Base-by-base conservation (phyloP, 2,113 vertebrate genomes). In the Capreolus pygargus region DNA sequence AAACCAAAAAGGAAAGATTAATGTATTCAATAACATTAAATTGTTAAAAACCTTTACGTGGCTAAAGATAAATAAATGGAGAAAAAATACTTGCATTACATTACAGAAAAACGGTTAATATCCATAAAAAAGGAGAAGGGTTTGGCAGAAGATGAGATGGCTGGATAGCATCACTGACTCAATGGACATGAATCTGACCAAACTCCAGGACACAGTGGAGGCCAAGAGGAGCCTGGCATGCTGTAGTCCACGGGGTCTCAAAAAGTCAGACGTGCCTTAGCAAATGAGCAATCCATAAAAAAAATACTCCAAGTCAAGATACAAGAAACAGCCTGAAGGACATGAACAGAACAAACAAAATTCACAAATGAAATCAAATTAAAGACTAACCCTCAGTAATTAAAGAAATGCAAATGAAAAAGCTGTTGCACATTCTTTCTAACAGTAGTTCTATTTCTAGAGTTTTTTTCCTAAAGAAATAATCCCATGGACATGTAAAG, bases 381-480 rank as follows among this genome's bases (percentile, higher is more conserved):
- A 36, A 76, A 70, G 36, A 83, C 11, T 58, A 55, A 91, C 14
- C 5, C 27, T 95, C 57, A 47, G 45, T 91, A 95, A 74, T 11
- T 61, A 85, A 95, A 91, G 50, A 91, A 97, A 93, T 17, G 7
- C 33, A 94, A 89, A 91, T 55, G 67, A 47, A 74, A 83, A 91
- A 47, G 39, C 30, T 95, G 39, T 78, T 47, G 67, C 23, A 88
- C 13, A 91, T 36, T 83, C 10, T 76, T 2, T 79, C 30, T 94
- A 78, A 67, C 3, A 55, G 33, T 8, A 92, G 61, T 61, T 61
- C 43, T 58, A 58, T 5, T 64, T 67, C 30, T 89, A 74, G 79
- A 36, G 36, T 45, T 82, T 76, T 94, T 54, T 39, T 43, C 52
- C 89, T 45, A 43, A 82, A 86, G 45, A 70, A 89, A 92, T n/a